A percentile compares a stretch with the other conserved stretches of the same genome.
phyloP scores from a whole-genome alignment of 1,140 invertebrate species.

The Pachyrhynchus sulphureomaculatus region DNA sequence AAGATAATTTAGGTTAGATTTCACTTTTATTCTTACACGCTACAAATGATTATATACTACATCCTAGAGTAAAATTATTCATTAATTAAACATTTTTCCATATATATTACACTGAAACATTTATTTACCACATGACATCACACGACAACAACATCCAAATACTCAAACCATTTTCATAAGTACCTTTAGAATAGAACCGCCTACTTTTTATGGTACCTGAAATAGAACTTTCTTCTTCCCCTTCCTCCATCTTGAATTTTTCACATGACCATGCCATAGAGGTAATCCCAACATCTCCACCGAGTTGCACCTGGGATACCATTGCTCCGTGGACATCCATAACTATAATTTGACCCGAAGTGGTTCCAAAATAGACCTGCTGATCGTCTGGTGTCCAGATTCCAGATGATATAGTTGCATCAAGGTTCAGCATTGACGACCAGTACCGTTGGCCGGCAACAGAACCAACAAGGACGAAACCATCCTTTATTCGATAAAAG shows the following conservation, averaged over 20 bases:
- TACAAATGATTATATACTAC: too few relatives aligned
- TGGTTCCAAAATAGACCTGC: constrained; percentile 95
- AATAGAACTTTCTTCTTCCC: constrained; percentile 60
- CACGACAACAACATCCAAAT: background rate
- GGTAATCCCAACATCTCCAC: constrained; percentile 77
- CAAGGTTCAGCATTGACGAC: constrained; percentile 95
- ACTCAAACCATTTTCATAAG: background rate
- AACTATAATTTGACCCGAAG: constrained; percentile 88
- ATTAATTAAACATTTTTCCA: too few relatives aligned
- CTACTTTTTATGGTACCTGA: constrained; percentile 35
- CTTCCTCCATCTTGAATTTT: constrained; percentile 98
- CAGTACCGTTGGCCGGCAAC: constrained; percentile 97
- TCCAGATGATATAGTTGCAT: constrained; percentile 91
- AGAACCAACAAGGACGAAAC: constrained; percentile 93
- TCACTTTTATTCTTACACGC: too few relatives aligned
- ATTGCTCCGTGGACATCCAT: constrained; percentile 96
- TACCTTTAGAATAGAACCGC: constrained; percentile 28
- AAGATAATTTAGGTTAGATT: too few relatives aligned
- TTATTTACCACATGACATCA: constrained; percentile 1
- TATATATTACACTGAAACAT: too few relatives aligned
- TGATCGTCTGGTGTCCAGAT: constrained; percentile 98
- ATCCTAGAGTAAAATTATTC: too few relatives aligned
- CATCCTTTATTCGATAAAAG: constrained; percentile 73
- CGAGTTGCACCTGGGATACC: constrained; percentile 86
- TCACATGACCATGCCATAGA: constrained; percentile 96